These are phyloP conservation scores for Sebastiscus tertius DNA, from an alignment of 2,797 vertebrate genomes.

Conservation along the genomic window DNA sequence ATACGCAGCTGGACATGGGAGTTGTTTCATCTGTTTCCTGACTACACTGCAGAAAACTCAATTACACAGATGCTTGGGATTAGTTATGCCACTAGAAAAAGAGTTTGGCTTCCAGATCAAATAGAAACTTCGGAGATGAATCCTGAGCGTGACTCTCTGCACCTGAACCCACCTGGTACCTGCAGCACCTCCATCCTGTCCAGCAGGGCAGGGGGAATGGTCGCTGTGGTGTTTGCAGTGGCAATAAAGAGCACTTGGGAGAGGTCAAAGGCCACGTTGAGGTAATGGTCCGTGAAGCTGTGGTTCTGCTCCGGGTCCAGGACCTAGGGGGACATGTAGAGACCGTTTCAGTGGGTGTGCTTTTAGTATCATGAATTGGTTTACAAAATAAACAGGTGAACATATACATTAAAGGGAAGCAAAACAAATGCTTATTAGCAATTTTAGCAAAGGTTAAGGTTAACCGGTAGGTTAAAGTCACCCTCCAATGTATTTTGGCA, in stretches of 20 bases:
- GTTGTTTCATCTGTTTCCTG: neutral
- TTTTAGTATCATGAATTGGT: neutral
- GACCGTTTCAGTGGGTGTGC: neutral
- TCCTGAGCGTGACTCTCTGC: neutral
- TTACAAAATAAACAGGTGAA: neutral
- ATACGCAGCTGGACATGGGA: neutral
- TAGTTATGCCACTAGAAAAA: too few species aligned
- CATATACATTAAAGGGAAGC: neutral
- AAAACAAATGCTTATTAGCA: neutral
- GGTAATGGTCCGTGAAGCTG: slow-evolving; percentile 96
- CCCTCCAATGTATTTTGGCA: too few species aligned
- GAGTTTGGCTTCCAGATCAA: neutral
- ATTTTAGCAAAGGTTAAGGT: neutral
- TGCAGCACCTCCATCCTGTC: slow-evolving; percentile 98
- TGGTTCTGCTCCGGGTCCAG: slow-evolving; percentile 98
- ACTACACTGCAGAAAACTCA: neutral
- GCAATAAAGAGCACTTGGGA: slow-evolving; percentile 99
- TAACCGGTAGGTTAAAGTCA: neutral
- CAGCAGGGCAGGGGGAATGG: slow-evolving; percentile 93
- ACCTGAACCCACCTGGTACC: slow-evolving; percentile 89
- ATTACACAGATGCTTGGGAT: neutral
- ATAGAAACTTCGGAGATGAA: neutral
- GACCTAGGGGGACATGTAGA: slow-evolving; percentile 79
- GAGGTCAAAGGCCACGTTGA: slow-evolving; percentile 97
- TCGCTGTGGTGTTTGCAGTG: slow-evolving; percentile 94